These are phyloP conservation scores for Sipha flava DNA, from an alignment of 1,140 invertebrate genomes.

Conservation along the genomic window DNA sequence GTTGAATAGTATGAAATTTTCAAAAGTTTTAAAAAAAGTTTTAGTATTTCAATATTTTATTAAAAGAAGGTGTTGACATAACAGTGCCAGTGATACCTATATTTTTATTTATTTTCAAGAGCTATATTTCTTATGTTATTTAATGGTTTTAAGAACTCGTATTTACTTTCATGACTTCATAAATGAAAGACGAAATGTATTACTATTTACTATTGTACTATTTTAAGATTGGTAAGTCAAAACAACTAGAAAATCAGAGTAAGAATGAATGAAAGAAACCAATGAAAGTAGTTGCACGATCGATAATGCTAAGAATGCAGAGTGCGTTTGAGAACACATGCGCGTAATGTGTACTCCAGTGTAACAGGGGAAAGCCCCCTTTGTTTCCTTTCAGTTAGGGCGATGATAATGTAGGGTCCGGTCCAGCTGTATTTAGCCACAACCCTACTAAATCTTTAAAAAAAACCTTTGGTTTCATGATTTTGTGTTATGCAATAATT, in stretches of 20 bases:
- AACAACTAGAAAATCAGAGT: not conserved
- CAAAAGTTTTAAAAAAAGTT: too few relatives aligned
- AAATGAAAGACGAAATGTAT: not conserved
- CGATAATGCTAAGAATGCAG: slow-evolving; percentile 6
- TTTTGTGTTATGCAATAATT: not conserved
- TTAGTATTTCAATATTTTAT: too few relatives aligned
- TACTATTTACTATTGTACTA: not conserved
- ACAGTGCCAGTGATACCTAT: too few relatives aligned
- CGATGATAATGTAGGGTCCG: slow-evolving; percentile 15
- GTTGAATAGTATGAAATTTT: too few relatives aligned
- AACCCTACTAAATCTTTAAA: slow-evolving; percentile 4
- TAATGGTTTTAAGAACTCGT: not conserved
- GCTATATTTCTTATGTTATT: not conserved
- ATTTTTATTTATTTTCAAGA: too few relatives aligned
- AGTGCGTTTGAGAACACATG: not conserved
- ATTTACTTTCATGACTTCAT: not conserved
- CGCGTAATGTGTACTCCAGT: slow-evolving; percentile 1
- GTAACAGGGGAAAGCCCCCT: slow-evolving; percentile 1
- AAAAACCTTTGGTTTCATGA: not conserved
- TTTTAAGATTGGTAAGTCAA: not conserved
- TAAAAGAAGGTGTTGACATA: too few relatives aligned
- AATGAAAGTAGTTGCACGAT: not conserved
- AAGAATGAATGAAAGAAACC: slow-evolving; percentile 18
- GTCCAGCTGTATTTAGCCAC: slow-evolving; percentile 2
- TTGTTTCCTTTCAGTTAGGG: slow-evolving; percentile 28